These are phyloP conservation scores for Cariama cristata DNA, from an alignment of 2,113 vertebrate genomes.

Conservation along the genomic window DNA sequence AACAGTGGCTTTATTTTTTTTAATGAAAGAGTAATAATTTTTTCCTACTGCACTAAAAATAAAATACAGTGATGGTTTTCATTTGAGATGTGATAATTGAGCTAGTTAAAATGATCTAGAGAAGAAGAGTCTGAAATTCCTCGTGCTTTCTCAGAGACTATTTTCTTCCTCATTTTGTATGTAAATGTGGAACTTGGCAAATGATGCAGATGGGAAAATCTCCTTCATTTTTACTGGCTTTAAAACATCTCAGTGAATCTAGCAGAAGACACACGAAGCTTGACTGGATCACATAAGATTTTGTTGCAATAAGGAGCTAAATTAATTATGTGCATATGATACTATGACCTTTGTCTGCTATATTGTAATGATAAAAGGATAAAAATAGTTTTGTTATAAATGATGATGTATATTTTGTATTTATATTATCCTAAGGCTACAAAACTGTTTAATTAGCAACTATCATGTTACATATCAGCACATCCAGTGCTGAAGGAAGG, in stretches of 20 bases:
- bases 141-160: background rate
- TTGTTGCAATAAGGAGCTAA: background rate
- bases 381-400: background rate
- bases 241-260: background rate
- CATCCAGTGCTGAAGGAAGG: background rate
- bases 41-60: background rate
- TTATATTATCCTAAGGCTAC: background rate
- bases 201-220: background rate
- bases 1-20: constrained; percentile 19
- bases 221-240: background rate
- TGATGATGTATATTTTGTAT: background rate
- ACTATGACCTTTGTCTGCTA: background rate
- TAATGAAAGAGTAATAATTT: background rate
- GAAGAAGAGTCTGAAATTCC: background rate
- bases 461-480: background rate
- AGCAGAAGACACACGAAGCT: background rate
- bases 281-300: background rate
- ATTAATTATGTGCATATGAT: background rate
- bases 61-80: background rate
- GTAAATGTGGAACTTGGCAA: background rate
- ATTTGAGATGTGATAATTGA: background rate
- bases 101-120: background rate
- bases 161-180: background rate
- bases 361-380: background rate
- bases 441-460: background rate